A percentile compares a stretch with the other conserved stretches of the same genome.
Conservation (phyloP, 2,888 invertebrate species). For the Craniophora ligustri region DNA sequence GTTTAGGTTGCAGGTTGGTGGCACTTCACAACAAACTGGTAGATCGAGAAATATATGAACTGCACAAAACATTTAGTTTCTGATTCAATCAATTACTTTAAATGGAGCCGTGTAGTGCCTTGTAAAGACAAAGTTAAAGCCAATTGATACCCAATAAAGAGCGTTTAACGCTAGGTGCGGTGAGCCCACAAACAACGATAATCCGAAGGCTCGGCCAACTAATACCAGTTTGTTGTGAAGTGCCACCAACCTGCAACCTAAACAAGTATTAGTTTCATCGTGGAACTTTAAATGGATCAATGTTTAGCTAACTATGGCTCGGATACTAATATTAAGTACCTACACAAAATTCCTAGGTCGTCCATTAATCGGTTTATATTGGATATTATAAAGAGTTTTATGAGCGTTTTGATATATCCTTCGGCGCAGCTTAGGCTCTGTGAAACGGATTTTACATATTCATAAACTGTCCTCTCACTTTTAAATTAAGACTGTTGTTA, state of each 20-base stretch:
- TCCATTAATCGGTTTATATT: too few relatives aligned
- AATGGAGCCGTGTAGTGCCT: slow-evolving; percentile 24
- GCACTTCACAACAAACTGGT: slow-evolving; percentile 20
- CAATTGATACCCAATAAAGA: slow-evolving; percentile 52
- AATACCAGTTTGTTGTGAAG: slow-evolving; percentile 26
- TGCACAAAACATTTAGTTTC: slow-evolving; percentile 5
- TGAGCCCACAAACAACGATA: slow-evolving; percentile 55
- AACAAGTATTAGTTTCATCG: slow-evolving; percentile 6
- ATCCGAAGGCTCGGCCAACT: slow-evolving; percentile 47
- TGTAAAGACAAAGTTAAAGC: slow-evolving; percentile 45
- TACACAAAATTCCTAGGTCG: too few relatives aligned
- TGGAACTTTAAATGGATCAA: background rate
- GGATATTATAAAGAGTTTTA: too few relatives aligned
- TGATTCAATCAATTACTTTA: slow-evolving; percentile 38
- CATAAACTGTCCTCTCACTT: too few relatives aligned
- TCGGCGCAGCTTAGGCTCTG: too few relatives aligned
- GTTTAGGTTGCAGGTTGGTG: background rate
- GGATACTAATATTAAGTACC: too few relatives aligned
- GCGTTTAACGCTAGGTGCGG: slow-evolving; percentile 50
- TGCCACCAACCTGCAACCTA: background rate
- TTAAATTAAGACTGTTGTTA: too few relatives aligned
- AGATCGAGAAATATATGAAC: too few relatives aligned
- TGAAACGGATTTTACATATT: too few relatives aligned
- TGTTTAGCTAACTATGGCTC: background rate
- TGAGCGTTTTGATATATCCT: too few relatives aligned